Base-by-base conservation (phyloP, 64 coral and sea anemone species). In the Hydrozoanthus tunicans region DNA sequence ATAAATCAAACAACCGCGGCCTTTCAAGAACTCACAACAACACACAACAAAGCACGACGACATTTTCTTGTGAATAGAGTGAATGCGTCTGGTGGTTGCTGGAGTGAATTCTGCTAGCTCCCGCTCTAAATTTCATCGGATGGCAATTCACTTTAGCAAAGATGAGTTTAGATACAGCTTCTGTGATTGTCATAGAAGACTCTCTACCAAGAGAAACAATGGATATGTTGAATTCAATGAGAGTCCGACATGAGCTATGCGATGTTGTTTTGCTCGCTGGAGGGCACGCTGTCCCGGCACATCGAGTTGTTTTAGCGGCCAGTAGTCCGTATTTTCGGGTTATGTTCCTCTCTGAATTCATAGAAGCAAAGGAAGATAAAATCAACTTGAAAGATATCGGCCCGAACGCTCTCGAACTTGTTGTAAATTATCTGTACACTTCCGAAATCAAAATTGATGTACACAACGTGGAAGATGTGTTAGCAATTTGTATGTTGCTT, bases 301-400 rank as follows among this genome's bases (percentile, higher is more conserved):
- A 99, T 24, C 83, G 92, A 51, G 97, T 91, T 24, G 93, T 99
- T 90, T 88, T 99, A 76, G 97, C 97, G 26, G 97, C 97, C 7
- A 90, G 94, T 80, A 99, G 97, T 73, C 97, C 97, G 9, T 99
- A 99, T 82, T 99, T 99, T 78, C 89, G 97, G 69, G 97, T 92
- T 11, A 99, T 99, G 97, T 99, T 99, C 81, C 76, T 99, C 70
- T 99, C 97, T 90, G 94, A 92, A 9, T 99, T 99, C 81, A 78
- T 92, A 1, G 97, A 99, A 61, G 94, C 94, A 1, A 93, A 83
- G 6, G 94, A 99, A 74, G 79, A 93, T 56, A 86, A 82, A 72
- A 92, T 99, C 17, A 59, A 82, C 55, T 57, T 99, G 5, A 99
- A 96, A 92, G 92, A 94, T 25, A 83, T 99, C 51, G 86, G 80